Conservation (phyloP, 2,113 vertebrate species). For the Sphaerodactylus townsendi region DNA sequence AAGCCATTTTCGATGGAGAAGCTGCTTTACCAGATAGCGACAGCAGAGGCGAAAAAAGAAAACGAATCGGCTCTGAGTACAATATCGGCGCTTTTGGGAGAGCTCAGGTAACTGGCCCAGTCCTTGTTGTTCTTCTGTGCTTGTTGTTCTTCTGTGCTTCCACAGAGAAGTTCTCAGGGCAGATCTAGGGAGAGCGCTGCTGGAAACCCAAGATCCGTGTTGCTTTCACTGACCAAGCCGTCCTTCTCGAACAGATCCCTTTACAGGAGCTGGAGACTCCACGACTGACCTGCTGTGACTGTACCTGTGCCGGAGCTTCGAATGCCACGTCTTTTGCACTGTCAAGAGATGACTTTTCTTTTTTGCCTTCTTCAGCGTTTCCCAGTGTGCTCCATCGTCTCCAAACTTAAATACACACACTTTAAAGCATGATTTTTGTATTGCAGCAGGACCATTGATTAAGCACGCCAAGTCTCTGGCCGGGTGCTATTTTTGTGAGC, state of each 20-base stretch:
- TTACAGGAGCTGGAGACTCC: constrained; percentile 6
- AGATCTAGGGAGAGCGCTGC: constrained; percentile 13
- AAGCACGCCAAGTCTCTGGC: too few species aligned
- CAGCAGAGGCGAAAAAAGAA: constrained; percentile 95
- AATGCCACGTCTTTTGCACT: constrained; percentile 1
- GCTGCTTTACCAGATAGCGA: constrained; percentile 97
- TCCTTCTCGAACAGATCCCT: neutral
- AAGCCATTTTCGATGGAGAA: constrained; percentile 99
- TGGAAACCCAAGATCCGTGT: constrained; percentile 14
- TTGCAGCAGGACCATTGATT: neutral
- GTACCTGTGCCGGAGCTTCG: constrained; percentile 11
- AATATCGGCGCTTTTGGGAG: constrained; percentile 94
- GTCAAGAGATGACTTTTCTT: neutral
- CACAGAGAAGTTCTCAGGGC: constrained; percentile 38
- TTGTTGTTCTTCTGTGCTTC: constrained; percentile 8
- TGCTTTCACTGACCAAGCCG: constrained; percentile 6
- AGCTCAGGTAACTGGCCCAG: constrained; percentile 87
- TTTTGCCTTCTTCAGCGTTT: neutral
- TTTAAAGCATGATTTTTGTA: neutral
- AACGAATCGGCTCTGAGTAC: constrained; percentile 92
- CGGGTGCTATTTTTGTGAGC: neutral
- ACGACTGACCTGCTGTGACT: constrained; percentile 9
- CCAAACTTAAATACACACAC: neutral
- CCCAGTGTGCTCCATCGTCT: neutral
- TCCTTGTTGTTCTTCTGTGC: neutral